These are phyloP conservation scores for Triops cancriformis DNA, from an alignment of 1,140 invertebrate genomes.

Conservation along the genomic window DNA sequence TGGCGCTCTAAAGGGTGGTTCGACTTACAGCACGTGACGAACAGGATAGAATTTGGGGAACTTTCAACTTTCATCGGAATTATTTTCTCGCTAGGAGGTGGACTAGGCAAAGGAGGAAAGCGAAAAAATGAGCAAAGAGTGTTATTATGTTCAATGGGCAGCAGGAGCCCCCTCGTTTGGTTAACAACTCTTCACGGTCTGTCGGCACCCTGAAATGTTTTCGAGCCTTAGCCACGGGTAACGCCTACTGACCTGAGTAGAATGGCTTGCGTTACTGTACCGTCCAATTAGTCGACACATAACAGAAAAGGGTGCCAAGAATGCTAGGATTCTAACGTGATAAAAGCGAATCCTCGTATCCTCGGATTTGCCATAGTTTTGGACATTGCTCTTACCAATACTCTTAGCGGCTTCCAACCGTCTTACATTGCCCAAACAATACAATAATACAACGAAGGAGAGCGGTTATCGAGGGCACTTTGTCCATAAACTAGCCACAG, in stretches of 20 bases:
- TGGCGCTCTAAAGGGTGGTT: background rate
- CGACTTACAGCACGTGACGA: background rate
- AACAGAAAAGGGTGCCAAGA: background rate
- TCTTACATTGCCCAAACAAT: background rate
- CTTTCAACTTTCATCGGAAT: background rate
- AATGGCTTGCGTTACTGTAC: conserved; percentile 4
- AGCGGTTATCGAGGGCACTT: background rate
- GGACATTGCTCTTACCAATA: background rate
- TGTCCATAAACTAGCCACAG: background rate
- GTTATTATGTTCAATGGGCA: conserved; percentile 14
- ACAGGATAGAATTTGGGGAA: background rate
- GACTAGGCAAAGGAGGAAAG: background rate
- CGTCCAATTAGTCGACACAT: conserved; percentile 13
- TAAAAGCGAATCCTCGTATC: background rate
- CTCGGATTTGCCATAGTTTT: too few species aligned
- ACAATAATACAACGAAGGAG: background rate
- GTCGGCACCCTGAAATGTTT: conserved; percentile 9
- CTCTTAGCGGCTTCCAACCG: background rate
- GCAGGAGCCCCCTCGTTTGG: conserved; percentile 11
- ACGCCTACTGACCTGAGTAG: background rate
- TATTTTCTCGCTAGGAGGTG: background rate
- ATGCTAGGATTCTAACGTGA: background rate
- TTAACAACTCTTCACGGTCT: conserved; percentile 10
- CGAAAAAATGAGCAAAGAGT: background rate
- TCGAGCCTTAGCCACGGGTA: background rate